A percentile compares a stretch with the other conserved stretches of the same genome.
Conservation (phyloP, 2,113 vertebrate species). For the Rhynchomys soricoides region DNA sequence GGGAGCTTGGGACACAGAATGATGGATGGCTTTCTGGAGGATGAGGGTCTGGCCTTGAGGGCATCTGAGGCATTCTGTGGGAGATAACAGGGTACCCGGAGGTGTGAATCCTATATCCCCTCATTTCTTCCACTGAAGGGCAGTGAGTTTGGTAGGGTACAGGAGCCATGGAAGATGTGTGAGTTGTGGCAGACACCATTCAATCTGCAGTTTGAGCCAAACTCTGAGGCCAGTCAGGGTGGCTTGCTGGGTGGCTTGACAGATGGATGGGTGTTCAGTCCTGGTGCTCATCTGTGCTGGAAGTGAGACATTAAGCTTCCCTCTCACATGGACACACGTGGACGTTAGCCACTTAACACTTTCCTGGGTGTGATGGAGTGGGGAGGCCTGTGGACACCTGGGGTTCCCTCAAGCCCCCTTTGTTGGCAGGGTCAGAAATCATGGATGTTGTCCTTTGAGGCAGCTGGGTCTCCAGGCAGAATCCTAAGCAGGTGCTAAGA, state of each 20-base stretch:
- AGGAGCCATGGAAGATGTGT: neutral
- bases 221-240: neutral
- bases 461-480: neutral
- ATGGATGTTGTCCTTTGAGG: neutral
- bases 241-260: neutral
- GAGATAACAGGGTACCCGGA: neutral
- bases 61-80: neutral
- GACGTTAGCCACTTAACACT: neutral
- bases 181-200: neutral
- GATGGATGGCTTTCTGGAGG: neutral
- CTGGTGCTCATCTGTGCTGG: neutral
- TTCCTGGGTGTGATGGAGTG: neutral
- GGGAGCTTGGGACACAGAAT: neutral
- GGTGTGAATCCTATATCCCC: neutral
- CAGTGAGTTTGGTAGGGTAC: neutral
- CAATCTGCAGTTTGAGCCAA: neutral
- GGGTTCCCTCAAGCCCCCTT: neutral
- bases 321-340: rapidly evolving
- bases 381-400: neutral
- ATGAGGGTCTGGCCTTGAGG: too few species aligned
- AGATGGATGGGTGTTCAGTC: neutral
- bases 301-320: neutral
- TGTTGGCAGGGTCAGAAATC: neutral
- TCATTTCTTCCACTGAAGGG: neutral
- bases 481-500: neutral